A percentile compares a stretch with the other conserved stretches of the same genome.
These are phyloP conservation scores for Enteromius radiatus DNA, from an alignment of 2,797 vertebrate species.

Conservation along the genomic window DNA sequence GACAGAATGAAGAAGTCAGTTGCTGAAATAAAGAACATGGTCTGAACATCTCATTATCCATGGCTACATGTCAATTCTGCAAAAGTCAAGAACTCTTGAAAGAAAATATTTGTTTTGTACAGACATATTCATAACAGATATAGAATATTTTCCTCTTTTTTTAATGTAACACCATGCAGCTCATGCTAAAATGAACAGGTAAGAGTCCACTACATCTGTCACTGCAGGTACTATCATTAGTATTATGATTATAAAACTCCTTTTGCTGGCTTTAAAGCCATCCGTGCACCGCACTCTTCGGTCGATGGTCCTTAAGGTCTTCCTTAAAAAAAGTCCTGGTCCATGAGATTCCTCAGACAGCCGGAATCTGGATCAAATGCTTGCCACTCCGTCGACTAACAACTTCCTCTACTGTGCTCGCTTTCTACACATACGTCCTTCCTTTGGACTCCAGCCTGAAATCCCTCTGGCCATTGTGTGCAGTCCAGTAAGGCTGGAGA, in stretches of 20 bases:
- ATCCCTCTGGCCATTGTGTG: slow-evolving; percentile 47
- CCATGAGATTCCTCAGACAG: slow-evolving; percentile 12
- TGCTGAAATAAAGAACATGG: slow-evolving; percentile 73
- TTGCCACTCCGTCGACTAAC: slow-evolving; percentile 7
- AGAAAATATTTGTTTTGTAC: slow-evolving; percentile 78
- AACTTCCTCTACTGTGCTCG: slow-evolving; percentile 34
- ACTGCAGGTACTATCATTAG: slow-evolving; percentile 53
- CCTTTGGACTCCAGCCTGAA: slow-evolving; percentile 50
- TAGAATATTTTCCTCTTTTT: slow-evolving; percentile 56
- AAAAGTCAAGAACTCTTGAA: slow-evolving; percentile 80
- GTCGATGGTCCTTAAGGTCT: slow-evolving; percentile 42
- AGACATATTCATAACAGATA: slow-evolving; percentile 77
- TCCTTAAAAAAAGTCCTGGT: slow-evolving; percentile 49
- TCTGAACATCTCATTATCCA: slow-evolving; percentile 72
- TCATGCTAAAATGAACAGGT: slow-evolving; percentile 81
- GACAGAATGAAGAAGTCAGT: slow-evolving; percentile 72
- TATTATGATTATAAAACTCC: slow-evolving; percentile 41
- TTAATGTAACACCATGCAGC: slow-evolving; percentile 81
- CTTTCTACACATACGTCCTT: slow-evolving; percentile 40
- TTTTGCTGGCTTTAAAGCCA: slow-evolving; percentile 42
- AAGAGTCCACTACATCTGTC: slow-evolving; percentile 56
- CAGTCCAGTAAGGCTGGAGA: slow-evolving; percentile 57
- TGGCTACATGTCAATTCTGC: slow-evolving; percentile 82
- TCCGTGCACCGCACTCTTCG: slow-evolving; percentile 33
- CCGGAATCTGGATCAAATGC: slow-evolving; percentile 17